phyloP scores from a whole-genome alignment of 2,797 vertebrate species.

The Clarias fuscus region DNA sequence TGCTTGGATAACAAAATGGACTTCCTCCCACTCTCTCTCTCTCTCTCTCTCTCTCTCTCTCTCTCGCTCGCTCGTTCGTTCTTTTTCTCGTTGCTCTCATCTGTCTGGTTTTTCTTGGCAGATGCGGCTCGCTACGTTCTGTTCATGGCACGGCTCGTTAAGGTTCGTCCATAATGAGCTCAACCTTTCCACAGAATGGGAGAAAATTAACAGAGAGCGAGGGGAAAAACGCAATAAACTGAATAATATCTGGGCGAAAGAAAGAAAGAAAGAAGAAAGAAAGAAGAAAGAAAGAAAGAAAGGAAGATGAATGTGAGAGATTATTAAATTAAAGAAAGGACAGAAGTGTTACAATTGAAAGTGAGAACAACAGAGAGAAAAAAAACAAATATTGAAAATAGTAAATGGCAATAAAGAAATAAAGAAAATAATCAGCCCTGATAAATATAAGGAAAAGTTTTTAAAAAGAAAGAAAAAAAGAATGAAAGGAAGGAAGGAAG shows the following conservation, averaged over 20 bases:
- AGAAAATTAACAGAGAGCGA: neutral
- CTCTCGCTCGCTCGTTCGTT: slow-evolving; percentile 73
- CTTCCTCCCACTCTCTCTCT: slow-evolving; percentile 62
- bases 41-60: slow-evolving; percentile 72
- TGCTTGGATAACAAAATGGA: slow-evolving; percentile 84
- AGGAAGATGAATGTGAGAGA: neutral
- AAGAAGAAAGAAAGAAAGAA: neutral
- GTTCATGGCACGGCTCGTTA: slow-evolving; percentile 42
- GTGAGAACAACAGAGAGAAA: neutral
- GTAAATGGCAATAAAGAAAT: no score
- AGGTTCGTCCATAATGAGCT: slow-evolving; percentile 34
- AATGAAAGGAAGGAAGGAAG: neutral
- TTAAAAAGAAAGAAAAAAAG: neutral
- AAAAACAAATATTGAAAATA: neutral
- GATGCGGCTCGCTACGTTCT: slow-evolving; percentile 25
- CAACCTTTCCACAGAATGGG: slow-evolving; percentile 11
- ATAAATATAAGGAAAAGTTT: neutral
- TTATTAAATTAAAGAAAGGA: neutral
- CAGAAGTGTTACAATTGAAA: neutral
- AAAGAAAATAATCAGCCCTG: neutral
- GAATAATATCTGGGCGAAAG: neutral
- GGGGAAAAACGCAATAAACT: neutral
- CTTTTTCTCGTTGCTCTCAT: slow-evolving; percentile 65
- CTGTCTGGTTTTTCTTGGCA: slow-evolving; percentile 60
- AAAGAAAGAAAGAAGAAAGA: no score